Base-by-base conservation (phyloP, 2,888 invertebrate genomes). In the Vandiemenella viatica region DNA sequence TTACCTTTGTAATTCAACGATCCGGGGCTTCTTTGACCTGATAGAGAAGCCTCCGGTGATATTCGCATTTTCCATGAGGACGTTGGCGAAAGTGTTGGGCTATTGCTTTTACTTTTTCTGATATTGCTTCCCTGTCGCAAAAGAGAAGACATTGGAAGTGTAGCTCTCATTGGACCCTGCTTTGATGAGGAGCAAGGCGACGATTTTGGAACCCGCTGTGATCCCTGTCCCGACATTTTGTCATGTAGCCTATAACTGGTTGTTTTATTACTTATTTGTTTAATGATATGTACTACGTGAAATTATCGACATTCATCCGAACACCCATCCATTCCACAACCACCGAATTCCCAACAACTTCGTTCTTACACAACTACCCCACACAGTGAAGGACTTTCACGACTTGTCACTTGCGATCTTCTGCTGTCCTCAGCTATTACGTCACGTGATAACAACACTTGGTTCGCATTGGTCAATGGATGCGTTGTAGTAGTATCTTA, bases 161-260 rank as follows among this genome's bases (percentile, higher is more conserved):
- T 83, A 50, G 83, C 83, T 64, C 80, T 75, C 77, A 83, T 76
- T 57, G 83, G 83, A 48, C 81, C 82, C 58, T 72, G 71, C 64
- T 75, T 73, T 52, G 66, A 64, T 58, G 61, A 67, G 55, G 76
- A 73, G 63, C 75, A 77, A 61, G 80, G 80, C 51, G 80, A 77
- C 62, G 79, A 78, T 68, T 79, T 80, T 59, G 79, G 74, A 58
- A 75, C 74, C 59, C 75, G 63, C 52, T 65, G 64, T 45, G 63
- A 60, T 47, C 58, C 58, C 54, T 60, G 73, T 59, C 73, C 70
- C 63, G 76, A 75, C 76, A 77, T 76, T 58, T 61, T 62, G 56
- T 50, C 53, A 55, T 55, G 44, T 70, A 62, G 74, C 74, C 22
- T 83, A 86, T 65, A 45, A 20, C n/a, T 43, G 49, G 43, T 44